phyloP scores from a whole-genome alignment of 2,888 invertebrate species.

The Acrobasis repandana region DNA sequence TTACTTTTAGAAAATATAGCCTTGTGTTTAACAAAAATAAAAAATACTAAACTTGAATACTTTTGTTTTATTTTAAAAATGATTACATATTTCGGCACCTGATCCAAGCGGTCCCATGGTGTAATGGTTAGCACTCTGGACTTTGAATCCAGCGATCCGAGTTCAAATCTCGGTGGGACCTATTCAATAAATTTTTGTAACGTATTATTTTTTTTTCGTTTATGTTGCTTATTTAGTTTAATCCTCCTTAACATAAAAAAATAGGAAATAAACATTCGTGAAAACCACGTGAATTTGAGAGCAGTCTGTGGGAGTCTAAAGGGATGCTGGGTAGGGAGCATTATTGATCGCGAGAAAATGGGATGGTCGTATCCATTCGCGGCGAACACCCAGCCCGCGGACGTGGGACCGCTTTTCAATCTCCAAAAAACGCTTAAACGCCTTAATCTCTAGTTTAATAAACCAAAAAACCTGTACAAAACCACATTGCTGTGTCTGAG shows the following conservation, averaged over 20 bases:
- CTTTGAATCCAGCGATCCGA: slow-evolving; percentile 83
- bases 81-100: slow-evolving; percentile 33
- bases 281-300: slow-evolving; percentile 29
- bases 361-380: slow-evolving; percentile 79
- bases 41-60: neutral
- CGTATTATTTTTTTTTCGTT: slow-evolving; percentile 23
- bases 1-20: neutral
- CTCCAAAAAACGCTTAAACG: slow-evolving; percentile 70
- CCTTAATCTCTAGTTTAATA: slow-evolving; percentile 59
- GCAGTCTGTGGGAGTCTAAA: slow-evolving; percentile 65
- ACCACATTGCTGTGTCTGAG: slow-evolving; percentile 34
- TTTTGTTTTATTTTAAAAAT: neutral
- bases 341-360: slow-evolving; percentile 82
- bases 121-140: slow-evolving; percentile 85
- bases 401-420: slow-evolving; percentile 69
- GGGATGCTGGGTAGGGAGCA: slow-evolving; percentile 83
- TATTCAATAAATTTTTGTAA: slow-evolving; percentile 35
- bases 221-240: slow-evolving; percentile 4
- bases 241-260: neutral
- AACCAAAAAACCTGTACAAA: slow-evolving; percentile 45
- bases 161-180: slow-evolving; percentile 82
- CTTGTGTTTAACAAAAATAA: neutral
- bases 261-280: neutral
- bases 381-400: slow-evolving; percentile 75
- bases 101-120: slow-evolving; percentile 73